These are phyloP conservation scores for Cyanoliseus patagonus DNA, from an alignment of 2,113 vertebrate genomes.

Conservation along the genomic window DNA sequence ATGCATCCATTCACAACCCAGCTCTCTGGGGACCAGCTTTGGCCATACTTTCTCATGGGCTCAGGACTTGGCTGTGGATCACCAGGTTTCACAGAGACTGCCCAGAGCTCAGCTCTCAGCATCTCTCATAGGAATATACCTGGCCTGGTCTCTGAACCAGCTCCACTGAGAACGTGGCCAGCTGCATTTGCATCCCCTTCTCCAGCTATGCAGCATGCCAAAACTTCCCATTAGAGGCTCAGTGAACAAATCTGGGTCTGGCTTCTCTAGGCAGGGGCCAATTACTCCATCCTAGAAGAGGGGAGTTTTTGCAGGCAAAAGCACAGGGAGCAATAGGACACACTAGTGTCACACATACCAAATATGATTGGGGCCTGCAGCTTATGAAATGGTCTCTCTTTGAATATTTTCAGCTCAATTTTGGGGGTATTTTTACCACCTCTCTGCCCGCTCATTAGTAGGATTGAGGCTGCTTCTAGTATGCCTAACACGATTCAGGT, in stretches of 20 bases:
- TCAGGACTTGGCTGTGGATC: background rate
- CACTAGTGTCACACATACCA: background rate
- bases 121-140: background rate
- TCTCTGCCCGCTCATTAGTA: background rate
- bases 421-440: background rate
- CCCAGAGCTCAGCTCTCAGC: background rate
- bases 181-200: background rate
- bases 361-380: background rate
- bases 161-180: background rate
- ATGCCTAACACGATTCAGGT: background rate
- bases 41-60: background rate
- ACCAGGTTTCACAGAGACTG: background rate
- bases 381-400: background rate
- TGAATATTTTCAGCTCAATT: background rate
- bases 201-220: background rate
- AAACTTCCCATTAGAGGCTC: accelerated
- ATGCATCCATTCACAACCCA: background rate
- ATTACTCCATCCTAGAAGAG: background rate
- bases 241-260: background rate
- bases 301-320: background rate
- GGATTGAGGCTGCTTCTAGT: background rate
- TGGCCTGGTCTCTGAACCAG: background rate
- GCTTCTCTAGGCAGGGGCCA: background rate
- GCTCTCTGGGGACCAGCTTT: background rate
- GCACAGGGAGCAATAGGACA: background rate